phyloP scores from a whole-genome alignment of 2,888 invertebrate species.

The Gastrophysa polygoni region DNA sequence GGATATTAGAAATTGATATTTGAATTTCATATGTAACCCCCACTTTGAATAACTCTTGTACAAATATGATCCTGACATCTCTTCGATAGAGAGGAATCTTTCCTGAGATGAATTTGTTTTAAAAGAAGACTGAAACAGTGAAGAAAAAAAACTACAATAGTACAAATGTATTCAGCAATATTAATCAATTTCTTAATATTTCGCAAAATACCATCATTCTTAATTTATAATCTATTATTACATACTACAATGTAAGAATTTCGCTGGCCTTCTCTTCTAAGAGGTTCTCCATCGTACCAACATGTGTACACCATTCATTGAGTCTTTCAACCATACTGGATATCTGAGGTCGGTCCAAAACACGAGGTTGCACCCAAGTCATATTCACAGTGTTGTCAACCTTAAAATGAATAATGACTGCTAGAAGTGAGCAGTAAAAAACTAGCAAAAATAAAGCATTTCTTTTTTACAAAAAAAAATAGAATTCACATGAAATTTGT shows the following conservation, averaged over 20 bases:
- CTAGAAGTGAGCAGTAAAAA: too few relatives aligned
- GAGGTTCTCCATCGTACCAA: slow-evolving; percentile 73
- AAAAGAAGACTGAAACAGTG: too few relatives aligned
- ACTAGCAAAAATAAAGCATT: too few relatives aligned
- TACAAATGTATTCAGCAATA: neutral
- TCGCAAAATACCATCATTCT: slow-evolving; percentile 21
- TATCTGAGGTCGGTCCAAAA: slow-evolving; percentile 73
- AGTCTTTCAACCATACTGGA: slow-evolving; percentile 73
- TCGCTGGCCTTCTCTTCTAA: slow-evolving; percentile 78
- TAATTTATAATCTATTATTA: slow-evolving; percentile 30
- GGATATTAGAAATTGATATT: too few relatives aligned
- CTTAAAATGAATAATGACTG: slow-evolving; percentile 48
- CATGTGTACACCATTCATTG: slow-evolving; percentile 76
- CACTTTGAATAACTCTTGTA: too few relatives aligned
- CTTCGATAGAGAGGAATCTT: too few relatives aligned
- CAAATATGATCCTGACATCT: too few relatives aligned
- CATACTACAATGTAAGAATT: slow-evolving; percentile 69
- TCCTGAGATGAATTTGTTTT: too few relatives aligned
- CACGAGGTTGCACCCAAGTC: slow-evolving; percentile 87
- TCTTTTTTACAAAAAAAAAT: too few relatives aligned
- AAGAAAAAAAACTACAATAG: too few relatives aligned
- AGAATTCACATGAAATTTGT: too few relatives aligned
- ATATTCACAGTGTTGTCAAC: slow-evolving; percentile 71
- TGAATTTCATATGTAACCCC: too few relatives aligned
- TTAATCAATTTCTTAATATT: slow-evolving; percentile 17